Percentiles rank a stretch among this genome's conserved stretches.
These are phyloP conservation scores for Drosophila pseudoananassae DNA, from an alignment of 1,140 invertebrate genomes.

Conservation along the genomic window DNA sequence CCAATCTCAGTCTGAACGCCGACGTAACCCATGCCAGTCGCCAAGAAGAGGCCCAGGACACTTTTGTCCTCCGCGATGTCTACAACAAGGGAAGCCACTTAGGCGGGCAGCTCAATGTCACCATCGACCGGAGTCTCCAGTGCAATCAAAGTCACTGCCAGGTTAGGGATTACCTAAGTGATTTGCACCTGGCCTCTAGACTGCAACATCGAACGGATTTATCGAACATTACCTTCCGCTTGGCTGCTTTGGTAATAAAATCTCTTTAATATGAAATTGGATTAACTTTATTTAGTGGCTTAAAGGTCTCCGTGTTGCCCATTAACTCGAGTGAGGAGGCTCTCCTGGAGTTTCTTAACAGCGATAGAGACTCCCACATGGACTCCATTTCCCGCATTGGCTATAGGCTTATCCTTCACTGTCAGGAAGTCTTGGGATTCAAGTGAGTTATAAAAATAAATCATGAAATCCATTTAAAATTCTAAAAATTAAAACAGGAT, in stretches of 20 bases:
- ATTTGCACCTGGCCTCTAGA: conserved; percentile 45
- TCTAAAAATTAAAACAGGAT: conserved; percentile 32
- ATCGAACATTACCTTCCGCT: conserved; percentile 61
- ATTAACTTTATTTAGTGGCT: neutral
- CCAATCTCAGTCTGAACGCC: conserved; percentile 69
- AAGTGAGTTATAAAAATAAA: conserved; percentile 37
- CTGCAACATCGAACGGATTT: conserved; percentile 63
- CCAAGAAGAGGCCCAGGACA: neutral
- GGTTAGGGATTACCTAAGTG: conserved; percentile 50
- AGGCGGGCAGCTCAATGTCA: conserved; percentile 72
- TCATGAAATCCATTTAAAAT: neutral
- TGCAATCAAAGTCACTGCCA: conserved; percentile 53
- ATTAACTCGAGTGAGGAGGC: conserved; percentile 32
- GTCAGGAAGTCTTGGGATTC: conserved; percentile 60
- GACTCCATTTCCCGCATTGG: conserved; percentile 66
- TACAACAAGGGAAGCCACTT: conserved; percentile 75
- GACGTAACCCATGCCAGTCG: conserved; percentile 54
- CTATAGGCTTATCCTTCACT: conserved; percentile 43
- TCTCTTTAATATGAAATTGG: neutral
- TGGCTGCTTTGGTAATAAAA: conserved; percentile 61
- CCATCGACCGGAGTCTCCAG: conserved; percentile 61
- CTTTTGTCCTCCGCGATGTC: conserved; percentile 65
- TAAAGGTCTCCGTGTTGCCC: conserved; percentile 48
- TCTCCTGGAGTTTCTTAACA: conserved; percentile 45
- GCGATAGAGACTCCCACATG: conserved; percentile 38